Evolutionary conservation across 2,888 invertebrate genomes (phyloP).

Genomic region (Carabus problematicus): DNA sequence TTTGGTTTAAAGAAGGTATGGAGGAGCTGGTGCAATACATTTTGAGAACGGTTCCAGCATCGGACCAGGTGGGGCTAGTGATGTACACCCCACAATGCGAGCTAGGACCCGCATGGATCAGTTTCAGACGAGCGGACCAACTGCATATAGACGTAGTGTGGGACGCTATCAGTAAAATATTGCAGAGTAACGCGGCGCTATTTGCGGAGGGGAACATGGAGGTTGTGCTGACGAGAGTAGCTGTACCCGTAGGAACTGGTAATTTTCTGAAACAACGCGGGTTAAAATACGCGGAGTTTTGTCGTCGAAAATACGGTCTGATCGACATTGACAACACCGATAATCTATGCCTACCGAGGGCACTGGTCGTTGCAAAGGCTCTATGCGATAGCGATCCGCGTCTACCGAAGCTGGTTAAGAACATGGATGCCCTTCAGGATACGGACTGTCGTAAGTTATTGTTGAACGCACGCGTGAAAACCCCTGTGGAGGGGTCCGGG

Average conservation of each 20-base stretch:
- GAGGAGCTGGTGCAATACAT: not conserved
- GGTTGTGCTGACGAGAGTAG: too few relatives aligned
- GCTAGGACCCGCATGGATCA: conserved; percentile 6
- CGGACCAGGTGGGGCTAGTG: conserved; percentile 4
- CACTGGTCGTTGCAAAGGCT: conserved; percentile 43
- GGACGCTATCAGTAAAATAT: too few relatives aligned
- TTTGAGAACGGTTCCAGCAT: not conserved
- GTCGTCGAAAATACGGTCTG: conserved; percentile 26
- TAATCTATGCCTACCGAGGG: conserved; percentile 43
- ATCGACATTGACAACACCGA: conserved; percentile 44
- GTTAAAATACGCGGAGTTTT: conserved; percentile 41
- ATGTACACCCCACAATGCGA: conserved; percentile 1
- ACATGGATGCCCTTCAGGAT: too few relatives aligned
- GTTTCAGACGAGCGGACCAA: conserved; percentile 17
- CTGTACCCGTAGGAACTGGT: too few relatives aligned
- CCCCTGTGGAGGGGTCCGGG: too few relatives aligned
- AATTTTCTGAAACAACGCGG: conserved; percentile 10
- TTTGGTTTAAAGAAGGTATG: conserved; percentile 3
- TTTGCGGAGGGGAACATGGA: too few relatives aligned
- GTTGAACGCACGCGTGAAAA: too few relatives aligned
- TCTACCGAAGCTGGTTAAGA: conserved; percentile 24
- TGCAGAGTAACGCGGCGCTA: too few relatives aligned
- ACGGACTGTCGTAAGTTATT: too few relatives aligned
- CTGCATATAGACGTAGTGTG: conserved; percentile 21
- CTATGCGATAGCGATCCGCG: conserved; percentile 33